A percentile compares a stretch with the other conserved stretches of the same genome.
Evolutionary conservation across 2,113 vertebrate species (phyloP).

Genomic region (Stomatorhinus ivindoensis): DNA sequence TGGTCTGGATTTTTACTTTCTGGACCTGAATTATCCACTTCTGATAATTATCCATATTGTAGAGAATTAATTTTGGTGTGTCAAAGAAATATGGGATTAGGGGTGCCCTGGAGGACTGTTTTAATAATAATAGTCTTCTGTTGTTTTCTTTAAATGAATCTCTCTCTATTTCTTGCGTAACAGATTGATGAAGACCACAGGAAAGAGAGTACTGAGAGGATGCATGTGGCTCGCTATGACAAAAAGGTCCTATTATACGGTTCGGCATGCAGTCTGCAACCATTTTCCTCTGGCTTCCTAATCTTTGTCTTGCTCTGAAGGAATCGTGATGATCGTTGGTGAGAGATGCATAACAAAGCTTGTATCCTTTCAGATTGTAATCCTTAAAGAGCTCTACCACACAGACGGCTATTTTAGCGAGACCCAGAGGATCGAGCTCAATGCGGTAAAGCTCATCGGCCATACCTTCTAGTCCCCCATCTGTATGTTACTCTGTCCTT

Average conservation of each 20-base stretch:
- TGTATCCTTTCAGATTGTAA: conserved; percentile 68
- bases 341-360: background rate
- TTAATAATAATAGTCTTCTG: background rate
- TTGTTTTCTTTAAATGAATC: background rate
- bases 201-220: conserved; percentile 59
- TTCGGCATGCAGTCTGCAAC: background rate
- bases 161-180: conserved; percentile 10
- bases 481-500: background rate
- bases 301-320: background rate
- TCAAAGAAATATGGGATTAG: background rate
- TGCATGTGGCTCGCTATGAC: conserved; percentile 80
- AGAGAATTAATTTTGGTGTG: background rate
- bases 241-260: conserved; percentile 67
- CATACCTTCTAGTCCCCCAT: background rate
- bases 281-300: background rate
- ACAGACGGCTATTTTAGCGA: conserved; percentile 79
- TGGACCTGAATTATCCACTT: background rate
- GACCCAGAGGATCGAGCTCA: conserved; percentile 82
- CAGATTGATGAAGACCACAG: conserved; percentile 88
- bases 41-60: background rate
- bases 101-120: background rate
- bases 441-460: conserved; percentile 63
- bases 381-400: conserved; percentile 82
- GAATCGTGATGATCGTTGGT: background rate
- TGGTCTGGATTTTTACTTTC: background rate